Evolutionary conservation across 2,797 vertebrate species (phyloP), one percentile per base, ranked within the genome.

Genomic region (Diplodus puntazzo): DNA sequence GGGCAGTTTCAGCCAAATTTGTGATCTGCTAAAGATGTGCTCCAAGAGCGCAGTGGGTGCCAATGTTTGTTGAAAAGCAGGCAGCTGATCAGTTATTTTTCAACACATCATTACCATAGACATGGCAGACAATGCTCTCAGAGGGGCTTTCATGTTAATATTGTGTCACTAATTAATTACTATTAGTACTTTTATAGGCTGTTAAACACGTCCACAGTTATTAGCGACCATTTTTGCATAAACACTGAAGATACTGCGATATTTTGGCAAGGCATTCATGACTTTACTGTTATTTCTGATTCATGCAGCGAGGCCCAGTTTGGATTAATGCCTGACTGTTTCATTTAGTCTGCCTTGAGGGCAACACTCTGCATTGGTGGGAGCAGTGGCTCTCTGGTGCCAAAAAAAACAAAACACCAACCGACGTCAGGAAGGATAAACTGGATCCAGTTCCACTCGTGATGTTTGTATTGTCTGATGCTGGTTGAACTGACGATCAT

Each of bases 401-500:
- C 79, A 75, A 69, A 77, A 85, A 84, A 10, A 39, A 39, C 8
- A 61, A 34, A 34, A 34, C 85, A 83, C 81, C 77, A 75, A 73
- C 87, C 79, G 79, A 21, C 73, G 54, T 4, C 17, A 70, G 52
- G 71, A 53, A 50, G 69, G 34, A 78, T 68, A 83, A 71, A 65
- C n/a, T 48, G 16, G 62, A 84, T 87, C 80, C 70, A 83, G 85
- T 83, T 88, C 79, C 62, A 55, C 50, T 13, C 13, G 69, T 73
- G 64, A 84, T 77, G 83, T 48, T 77, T 84, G 64, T 64, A 82
- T 87, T 76, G 78, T 84, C 62, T 69, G 65, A 80, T 43, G 55
- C 45, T 18, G 34, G 14, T 39, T 75, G 69, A 87, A 67, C 64
- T 83, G 73, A 80, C 82, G 77, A 77, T 81, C 25, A 42, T 11